Evolutionary conservation across 2,113 vertebrate species (phyloP).

Genomic region (Lichenostomus cassidix): DNA sequence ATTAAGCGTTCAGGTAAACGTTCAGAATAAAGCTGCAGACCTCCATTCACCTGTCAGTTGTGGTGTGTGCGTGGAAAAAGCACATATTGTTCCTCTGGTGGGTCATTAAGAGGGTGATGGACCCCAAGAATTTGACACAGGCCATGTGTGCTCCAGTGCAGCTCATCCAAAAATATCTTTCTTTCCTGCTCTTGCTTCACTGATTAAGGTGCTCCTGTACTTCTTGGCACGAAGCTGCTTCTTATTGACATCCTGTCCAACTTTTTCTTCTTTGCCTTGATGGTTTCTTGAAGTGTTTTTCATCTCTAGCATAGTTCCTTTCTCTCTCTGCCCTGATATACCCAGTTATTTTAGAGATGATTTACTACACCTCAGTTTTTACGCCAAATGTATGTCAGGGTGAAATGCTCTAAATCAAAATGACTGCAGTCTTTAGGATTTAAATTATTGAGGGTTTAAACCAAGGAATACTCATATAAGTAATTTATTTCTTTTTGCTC

Average conservation of each 20-base stretch:
- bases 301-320: not conserved
- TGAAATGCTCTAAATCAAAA: not conserved
- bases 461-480: not conserved
- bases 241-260: not conserved
- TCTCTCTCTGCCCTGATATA: not conserved
- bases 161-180: not conserved
- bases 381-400: not conserved
- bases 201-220: slow-evolving; percentile 13
- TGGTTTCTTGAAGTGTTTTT: not conserved
- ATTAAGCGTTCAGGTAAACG: slow-evolving; percentile 50
- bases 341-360: not conserved
- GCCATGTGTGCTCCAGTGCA: not conserved
- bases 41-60: slow-evolving; percentile 23
- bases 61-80: not conserved
- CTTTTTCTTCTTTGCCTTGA: not conserved
- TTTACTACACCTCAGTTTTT: not conserved
- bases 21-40: slow-evolving; percentile 18
- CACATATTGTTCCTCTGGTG: not conserved
- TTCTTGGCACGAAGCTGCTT: not conserved
- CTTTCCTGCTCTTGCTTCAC: not conserved
- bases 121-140: not conserved
- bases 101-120: not conserved
- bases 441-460: slow-evolving; percentile 22
- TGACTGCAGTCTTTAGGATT: not conserved
- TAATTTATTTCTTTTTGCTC: not conserved